Evolutionary conservation across 2,113 vertebrate genomes (phyloP).

Genomic region (Odocoileus virginianus): DNA sequence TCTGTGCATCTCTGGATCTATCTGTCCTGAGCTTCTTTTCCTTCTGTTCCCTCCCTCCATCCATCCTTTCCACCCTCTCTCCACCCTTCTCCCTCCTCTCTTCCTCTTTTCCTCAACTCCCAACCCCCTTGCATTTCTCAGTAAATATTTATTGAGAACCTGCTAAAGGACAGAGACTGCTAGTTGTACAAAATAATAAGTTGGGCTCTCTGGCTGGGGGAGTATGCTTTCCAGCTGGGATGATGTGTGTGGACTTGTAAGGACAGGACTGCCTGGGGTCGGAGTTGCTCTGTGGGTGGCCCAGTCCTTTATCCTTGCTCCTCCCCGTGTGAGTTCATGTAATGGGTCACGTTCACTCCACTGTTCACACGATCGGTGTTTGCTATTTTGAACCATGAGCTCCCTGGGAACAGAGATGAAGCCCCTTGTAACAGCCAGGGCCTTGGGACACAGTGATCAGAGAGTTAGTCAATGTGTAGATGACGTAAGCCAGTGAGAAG

Average conservation of each 20-base stretch:
- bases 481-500: neutral
- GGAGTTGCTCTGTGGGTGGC: neutral
- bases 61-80: neutral
- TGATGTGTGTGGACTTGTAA: accelerated
- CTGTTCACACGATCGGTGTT: neutral
- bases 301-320: neutral
- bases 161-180: neutral
- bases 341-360: accelerated
- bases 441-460: neutral
- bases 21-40: neutral
- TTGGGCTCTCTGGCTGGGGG: neutral
- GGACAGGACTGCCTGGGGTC: neutral
- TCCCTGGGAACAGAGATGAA: neutral
- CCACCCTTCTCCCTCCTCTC: neutral
- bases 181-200: neutral
- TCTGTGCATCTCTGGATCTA: neutral
- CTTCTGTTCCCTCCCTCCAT: neutral
- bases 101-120: slow-evolving; percentile 57
- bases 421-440: neutral
- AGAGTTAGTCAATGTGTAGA: neutral
- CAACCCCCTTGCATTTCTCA: slow-evolving; percentile 22
- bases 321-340: accelerated
- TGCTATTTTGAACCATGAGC: neutral
- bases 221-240: neutral
- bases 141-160: neutral